Base-by-base conservation (phyloP, 2,888 invertebrate genomes). In the Rosalia funebris region DNA sequence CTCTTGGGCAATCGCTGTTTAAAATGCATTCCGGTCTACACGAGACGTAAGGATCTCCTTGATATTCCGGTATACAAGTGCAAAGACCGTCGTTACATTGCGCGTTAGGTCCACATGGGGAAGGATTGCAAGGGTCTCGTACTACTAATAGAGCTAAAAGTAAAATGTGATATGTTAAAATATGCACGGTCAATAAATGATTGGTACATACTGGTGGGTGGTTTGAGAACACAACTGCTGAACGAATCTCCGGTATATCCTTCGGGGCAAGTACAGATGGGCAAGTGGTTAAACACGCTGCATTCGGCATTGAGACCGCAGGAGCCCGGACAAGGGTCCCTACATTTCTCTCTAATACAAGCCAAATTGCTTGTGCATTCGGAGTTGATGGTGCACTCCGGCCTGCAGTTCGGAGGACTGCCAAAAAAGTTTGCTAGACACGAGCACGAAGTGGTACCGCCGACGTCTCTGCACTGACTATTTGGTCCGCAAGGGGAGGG, bases 401-500 rank as follows among this genome's bases (percentile, higher is more conserved):
- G 92, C 31, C 89, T 85, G 77, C 92, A 92, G 72, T 89, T 89
- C 56, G 91, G 90, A 48, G 93, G 91, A 64, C 87, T 87, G 47
- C 93, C 93, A 65, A 86, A 84, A 75, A 88, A 93, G 70, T 86
- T 88, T 25, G 86, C 82, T 53, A 88, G 77, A 76, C 93, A 93
- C 47, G 90, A 87, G 77, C 93, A 93, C 15, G 89, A 87, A 20
- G 91, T 90, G 17, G 83, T 82, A 37, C 86, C 86, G 62, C 87
- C 86, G 14, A 85, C 82, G 69, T 89, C 87, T 61, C 87, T 84
- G 74, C 93, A 93, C 73, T 89, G 84, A 4, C 92, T 88, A 76
- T 91, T 89, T 15, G 88, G 86, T 11, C 93, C 93, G 77, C 93
- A 93, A 1, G 92, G 92, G 32, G 91, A 89, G 14, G 91, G 92